Base-by-base conservation (phyloP, 2,113 vertebrate genomes). In the Cichladusa arquata region DNA sequence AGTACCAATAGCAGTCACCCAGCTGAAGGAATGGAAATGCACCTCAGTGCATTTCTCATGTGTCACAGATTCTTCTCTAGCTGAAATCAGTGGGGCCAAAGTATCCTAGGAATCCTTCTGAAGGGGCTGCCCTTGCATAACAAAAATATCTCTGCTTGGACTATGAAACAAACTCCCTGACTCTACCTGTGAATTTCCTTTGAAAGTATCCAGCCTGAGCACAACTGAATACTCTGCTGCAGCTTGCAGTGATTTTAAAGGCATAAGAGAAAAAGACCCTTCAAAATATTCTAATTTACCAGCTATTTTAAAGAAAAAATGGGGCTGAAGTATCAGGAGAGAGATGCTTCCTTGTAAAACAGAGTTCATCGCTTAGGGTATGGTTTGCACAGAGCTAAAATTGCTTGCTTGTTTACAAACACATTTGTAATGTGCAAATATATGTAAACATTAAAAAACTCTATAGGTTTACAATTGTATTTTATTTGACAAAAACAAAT, bases 21-120 rank as follows among this genome's bases (percentile, higher is more conserved):
- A 44, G 80, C 76, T 88, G 88, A 94, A 86, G 76, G 86, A 71
- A 83, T 90, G 87, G 93, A 91, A 95, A 96, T 81, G 82, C 81
- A 86, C 58, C 62, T 92, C 34, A 1, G n/a, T 53, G 79, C 67
- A 53, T 70, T 94, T 94, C 93, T 94, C 80, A 4, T 71, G 54
- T 94, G 86, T 86, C 91, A 86, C 67, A 40, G 54, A 88, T 95
- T 92, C 86, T 94, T 93, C 69, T 72, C 78, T 56, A 4, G 81
- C 88, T 90, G 71, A 88, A 95, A 94, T 66, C 61, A 56, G 81
- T 88, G 74, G 50, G 51, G 54, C 23, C 42, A 47, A 73, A 90
- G 69, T 57, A 94, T 90, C 57, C 70, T 34, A 61, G 84, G 91
- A 89, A 86, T 89, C 50, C 74, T 40, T 89, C 81, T 70, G 44